Conservation (phyloP, 2,888 invertebrate species). For the Sinhomidia bicolor region DNA sequence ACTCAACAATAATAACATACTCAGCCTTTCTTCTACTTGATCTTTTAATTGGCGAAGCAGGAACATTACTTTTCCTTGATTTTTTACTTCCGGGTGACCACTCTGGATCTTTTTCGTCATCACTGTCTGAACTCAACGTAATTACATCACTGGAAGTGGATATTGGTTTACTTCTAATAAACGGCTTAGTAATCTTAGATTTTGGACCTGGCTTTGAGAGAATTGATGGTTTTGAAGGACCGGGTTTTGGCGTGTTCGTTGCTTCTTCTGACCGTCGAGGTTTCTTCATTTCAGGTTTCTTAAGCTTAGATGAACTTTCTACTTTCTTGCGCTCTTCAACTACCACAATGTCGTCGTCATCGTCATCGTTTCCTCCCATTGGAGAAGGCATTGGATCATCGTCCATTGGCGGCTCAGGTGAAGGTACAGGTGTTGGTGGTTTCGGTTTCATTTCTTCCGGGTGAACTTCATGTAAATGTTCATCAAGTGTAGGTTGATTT, state of each 20-base stretch:
- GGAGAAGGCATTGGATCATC: slow-evolving; percentile 52
- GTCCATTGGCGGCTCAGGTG: slow-evolving; percentile 24
- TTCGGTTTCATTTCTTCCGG: slow-evolving; percentile 58
- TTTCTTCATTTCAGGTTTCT: slow-evolving; percentile 1
- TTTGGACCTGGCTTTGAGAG: neutral
- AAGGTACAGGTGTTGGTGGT: slow-evolving; percentile 39
- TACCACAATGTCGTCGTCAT: slow-evolving; percentile 65
- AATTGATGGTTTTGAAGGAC: neutral
- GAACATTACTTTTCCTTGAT: neutral
- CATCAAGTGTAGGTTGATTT: slow-evolving; percentile 66
- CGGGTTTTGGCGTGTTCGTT: neutral
- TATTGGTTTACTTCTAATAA: neutral
- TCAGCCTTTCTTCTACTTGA: slow-evolving; percentile 55
- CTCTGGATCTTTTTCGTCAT: slow-evolving; percentile 60
- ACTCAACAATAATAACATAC: slow-evolving; percentile 62
- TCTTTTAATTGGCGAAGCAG: slow-evolving; percentile 7
- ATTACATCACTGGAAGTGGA: slow-evolving; percentile 49
- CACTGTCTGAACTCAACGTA: slow-evolving; percentile 66
- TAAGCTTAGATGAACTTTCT: too few species aligned
- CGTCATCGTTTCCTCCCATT: slow-evolving; percentile 23
- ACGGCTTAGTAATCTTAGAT: slow-evolving; percentile 3
- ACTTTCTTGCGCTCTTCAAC: slow-evolving; percentile 60
- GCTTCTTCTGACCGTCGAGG: neutral
- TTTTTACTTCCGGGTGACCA: slow-evolving; percentile 53
- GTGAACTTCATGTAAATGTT: slow-evolving; percentile 55